phyloP scores from a whole-genome alignment of 2,888 invertebrate genomes.

The Diaphora mendica region DNA sequence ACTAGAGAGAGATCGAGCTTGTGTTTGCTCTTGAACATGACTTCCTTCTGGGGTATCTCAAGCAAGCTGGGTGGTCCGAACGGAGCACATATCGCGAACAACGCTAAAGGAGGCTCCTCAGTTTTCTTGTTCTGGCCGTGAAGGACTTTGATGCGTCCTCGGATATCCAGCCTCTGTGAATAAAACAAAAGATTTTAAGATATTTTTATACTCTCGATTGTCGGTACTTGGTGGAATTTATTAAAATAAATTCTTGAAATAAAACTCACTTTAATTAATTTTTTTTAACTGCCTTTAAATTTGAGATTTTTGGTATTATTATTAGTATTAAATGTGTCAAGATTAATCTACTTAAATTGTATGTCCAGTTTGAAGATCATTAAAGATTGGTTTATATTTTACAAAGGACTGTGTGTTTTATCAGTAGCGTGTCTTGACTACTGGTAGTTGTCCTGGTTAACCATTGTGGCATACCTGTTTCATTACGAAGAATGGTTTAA shows the following conservation, averaged over 20 bases:
- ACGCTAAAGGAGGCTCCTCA: slow-evolving; percentile 96
- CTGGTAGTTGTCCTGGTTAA: too few species aligned
- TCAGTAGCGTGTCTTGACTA: neutral
- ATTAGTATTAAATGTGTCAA: neutral
- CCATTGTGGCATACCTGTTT: neutral
- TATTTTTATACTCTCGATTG: too few species aligned
- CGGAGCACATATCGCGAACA: slow-evolving; percentile 99
- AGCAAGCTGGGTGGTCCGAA: slow-evolving; percentile 99
- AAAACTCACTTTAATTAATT: too few species aligned
- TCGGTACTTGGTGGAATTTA: too few species aligned
- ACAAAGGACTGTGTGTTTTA: neutral
- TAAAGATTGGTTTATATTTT: neutral
- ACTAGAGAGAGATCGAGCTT: slow-evolving; percentile 98
- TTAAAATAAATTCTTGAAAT: too few species aligned
- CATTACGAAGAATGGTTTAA: neutral
- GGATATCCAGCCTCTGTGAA: slow-evolving; percentile 97
- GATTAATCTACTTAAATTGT: neutral
- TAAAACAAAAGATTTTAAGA: slow-evolving; percentile 14
- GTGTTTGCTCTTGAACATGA: slow-evolving; percentile 99
- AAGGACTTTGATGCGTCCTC: slow-evolving; percentile 97
- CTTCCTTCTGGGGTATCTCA: slow-evolving; percentile 99
- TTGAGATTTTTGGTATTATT: neutral
- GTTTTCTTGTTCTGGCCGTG: slow-evolving; percentile 98
- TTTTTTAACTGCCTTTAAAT: too few species aligned
- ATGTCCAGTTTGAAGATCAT: neutral